phyloP scores from a whole-genome alignment of 2,888 invertebrate species.

The Gymnoscelis rufifasciata region DNA sequence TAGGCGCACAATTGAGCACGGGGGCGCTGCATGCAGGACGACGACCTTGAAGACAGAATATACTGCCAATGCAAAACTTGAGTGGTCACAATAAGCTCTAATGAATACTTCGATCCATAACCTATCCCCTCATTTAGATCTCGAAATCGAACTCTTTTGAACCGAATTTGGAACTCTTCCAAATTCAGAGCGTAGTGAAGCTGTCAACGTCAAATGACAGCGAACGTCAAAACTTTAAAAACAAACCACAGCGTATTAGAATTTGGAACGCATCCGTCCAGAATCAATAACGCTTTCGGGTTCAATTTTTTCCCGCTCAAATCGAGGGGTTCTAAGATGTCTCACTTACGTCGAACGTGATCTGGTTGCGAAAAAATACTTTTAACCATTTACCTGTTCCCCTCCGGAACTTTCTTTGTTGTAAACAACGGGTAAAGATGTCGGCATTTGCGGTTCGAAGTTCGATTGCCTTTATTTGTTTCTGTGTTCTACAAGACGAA shows the following conservation, averaged over 20 bases:
- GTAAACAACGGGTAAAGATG: constrained; percentile 68
- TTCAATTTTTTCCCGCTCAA: constrained; percentile 58
- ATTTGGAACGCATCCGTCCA: constrained; percentile 31
- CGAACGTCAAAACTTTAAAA: constrained; percentile 14
- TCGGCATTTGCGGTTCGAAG: constrained; percentile 56
- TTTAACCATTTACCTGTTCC: constrained; percentile 62
- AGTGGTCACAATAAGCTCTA: background rate
- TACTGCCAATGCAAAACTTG: constrained; percentile 7
- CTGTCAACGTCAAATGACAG: constrained; percentile 17
- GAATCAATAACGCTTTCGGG: constrained; percentile 59
- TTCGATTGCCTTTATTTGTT: constrained; percentile 56
- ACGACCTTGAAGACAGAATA: constrained; percentile 17
- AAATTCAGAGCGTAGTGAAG: constrained; percentile 14
- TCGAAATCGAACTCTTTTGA: constrained; percentile 20
- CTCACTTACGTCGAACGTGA: constrained; percentile 77
- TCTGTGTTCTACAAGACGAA: constrained; percentile 35
- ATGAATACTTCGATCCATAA: constrained; percentile 6
- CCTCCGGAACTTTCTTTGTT: constrained; percentile 46
- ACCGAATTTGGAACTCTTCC: constrained; percentile 20
- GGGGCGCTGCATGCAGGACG: constrained; percentile 33
- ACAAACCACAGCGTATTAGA: constrained; percentile 21
- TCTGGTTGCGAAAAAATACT: constrained; percentile 73
- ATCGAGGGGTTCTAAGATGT: constrained; percentile 65
- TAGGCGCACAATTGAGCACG: constrained; percentile 47
- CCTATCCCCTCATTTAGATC: constrained; percentile 4